A percentile compares a stretch with the other conserved stretches of the same genome.
phyloP scores from a whole-genome alignment of 2,888 invertebrate species.

The Chromoteleia sp. region DNA sequence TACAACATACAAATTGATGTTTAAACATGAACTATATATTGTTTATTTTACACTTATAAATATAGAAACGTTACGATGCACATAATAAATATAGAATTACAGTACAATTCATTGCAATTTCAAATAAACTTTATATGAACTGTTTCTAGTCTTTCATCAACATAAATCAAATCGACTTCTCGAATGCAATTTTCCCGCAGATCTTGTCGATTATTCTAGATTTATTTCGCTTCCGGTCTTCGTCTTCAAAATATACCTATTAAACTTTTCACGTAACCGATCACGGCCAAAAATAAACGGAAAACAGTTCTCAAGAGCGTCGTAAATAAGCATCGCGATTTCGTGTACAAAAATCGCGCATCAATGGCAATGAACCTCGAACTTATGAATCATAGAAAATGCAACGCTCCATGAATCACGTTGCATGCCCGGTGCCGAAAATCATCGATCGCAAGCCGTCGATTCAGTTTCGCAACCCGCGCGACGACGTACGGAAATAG shows the following conservation, averaged over 20 bases:
- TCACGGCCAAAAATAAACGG: constrained; percentile 9
- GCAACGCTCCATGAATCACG: constrained; percentile 13
- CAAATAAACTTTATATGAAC: background rate
- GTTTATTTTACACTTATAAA: too few species aligned
- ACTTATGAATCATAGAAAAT: constrained; percentile 29
- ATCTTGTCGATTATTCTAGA: background rate
- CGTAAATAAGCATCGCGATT: constrained; percentile 24
- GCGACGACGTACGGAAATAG: constrained; percentile 39
- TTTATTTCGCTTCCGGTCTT: background rate
- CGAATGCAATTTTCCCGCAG: background rate
- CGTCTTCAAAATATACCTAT: background rate
- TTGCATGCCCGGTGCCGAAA: constrained; percentile 23
- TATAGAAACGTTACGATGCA: too few species aligned
- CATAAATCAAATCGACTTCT: background rate
- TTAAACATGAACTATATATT: too few species aligned
- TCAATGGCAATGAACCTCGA: constrained; percentile 45
- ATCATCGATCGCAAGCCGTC: constrained; percentile 40
- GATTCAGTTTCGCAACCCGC: constrained; percentile 32
- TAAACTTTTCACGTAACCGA: background rate
- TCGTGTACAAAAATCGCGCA: constrained; percentile 10
- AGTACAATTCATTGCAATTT: background rate
- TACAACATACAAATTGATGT: too few species aligned
- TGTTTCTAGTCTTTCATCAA: constrained; percentile 4
- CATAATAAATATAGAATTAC: background rate
- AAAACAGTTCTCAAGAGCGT: constrained; percentile 9